Conservation (phyloP, 1,140 invertebrate genomes). For the Zaprionus vittiger region DNA sequence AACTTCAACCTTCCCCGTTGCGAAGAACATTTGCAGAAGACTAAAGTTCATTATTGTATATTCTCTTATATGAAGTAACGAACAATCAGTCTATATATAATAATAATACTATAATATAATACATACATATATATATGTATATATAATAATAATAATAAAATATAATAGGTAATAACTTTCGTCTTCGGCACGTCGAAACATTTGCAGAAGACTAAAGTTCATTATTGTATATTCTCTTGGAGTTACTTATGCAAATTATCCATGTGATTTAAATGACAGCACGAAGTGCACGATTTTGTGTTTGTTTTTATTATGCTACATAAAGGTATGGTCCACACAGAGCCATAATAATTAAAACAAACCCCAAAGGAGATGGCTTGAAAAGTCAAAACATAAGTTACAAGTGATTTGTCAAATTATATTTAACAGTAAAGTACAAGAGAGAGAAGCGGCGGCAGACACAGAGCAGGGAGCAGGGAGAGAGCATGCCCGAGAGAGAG, state of each 20-base stretch:
- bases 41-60: too few species aligned
- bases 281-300: slow-evolving; percentile 13
- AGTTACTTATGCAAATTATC: slow-evolving; percentile 53
- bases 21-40: too few species aligned
- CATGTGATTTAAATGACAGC: slow-evolving; percentile 43
- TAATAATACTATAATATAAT: too few species aligned
- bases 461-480: neutral
- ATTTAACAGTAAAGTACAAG: slow-evolving; percentile 40
- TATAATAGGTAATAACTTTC: too few species aligned
- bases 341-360: slow-evolving; percentile 57
- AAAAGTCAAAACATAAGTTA: slow-evolving; percentile 66
- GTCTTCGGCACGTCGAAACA: too few species aligned
- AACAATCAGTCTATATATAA: too few species aligned
- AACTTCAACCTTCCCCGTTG: too few species aligned
- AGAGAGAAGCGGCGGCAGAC: neutral
- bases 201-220: too few species aligned
- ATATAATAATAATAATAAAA: too few species aligned
- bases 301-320: slow-evolving; percentile 27
- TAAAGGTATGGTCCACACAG: neutral
- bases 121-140: too few species aligned
- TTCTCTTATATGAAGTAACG: too few species aligned
- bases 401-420: slow-evolving; percentile 63
- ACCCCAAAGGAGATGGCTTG: slow-evolving; percentile 40
- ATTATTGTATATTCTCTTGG: too few species aligned
- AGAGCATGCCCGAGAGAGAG: neutral